Percentiles rank a stretch among this genome's conserved stretches.
Conservation (phyloP, 2,113 vertebrate species). For the Brachyhypopomus occidentalis region DNA sequence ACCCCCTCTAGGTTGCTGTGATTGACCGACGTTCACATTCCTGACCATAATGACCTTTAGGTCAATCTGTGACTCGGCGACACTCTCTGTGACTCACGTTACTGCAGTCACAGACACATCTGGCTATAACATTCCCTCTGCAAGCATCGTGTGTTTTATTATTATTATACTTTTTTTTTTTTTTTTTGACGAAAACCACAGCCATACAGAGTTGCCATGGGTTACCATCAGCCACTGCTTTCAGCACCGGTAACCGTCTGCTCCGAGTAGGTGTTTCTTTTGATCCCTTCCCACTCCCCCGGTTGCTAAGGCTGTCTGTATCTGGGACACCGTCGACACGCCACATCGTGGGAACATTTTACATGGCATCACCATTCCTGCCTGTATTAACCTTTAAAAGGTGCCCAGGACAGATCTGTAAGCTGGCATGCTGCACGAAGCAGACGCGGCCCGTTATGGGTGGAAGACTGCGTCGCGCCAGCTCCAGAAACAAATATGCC, state of each 20-base stretch:
- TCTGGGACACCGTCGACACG: slow-evolving; percentile 58
- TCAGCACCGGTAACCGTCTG: slow-evolving; percentile 40
- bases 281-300: slow-evolving; percentile 51
- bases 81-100: background rate
- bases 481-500: no score
- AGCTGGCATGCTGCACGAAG: background rate
- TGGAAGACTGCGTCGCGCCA: background rate
- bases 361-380: slow-evolving; percentile 41
- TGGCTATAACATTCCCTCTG: background rate
- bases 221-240: slow-evolving; percentile 46
- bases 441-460: background rate
- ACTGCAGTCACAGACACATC: background rate
- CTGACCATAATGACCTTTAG: background rate
- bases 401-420: slow-evolving; percentile 10
- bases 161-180: background rate
- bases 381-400: slow-evolving; percentile 35
- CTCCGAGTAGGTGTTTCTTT: slow-evolving; percentile 58
- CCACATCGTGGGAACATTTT: slow-evolving; percentile 49
- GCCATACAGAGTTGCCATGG: slow-evolving; percentile 51
- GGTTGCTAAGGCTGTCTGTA: slow-evolving; percentile 57
- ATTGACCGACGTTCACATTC: slow-evolving; percentile 6
- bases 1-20: background rate
- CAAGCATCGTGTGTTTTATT: slow-evolving; percentile 1
- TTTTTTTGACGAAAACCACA: slow-evolving; percentile 16
- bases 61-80: background rate